phyloP scores from a whole-genome alignment of 1,140 invertebrate species.

The Melipona quadrifasciata region DNA sequence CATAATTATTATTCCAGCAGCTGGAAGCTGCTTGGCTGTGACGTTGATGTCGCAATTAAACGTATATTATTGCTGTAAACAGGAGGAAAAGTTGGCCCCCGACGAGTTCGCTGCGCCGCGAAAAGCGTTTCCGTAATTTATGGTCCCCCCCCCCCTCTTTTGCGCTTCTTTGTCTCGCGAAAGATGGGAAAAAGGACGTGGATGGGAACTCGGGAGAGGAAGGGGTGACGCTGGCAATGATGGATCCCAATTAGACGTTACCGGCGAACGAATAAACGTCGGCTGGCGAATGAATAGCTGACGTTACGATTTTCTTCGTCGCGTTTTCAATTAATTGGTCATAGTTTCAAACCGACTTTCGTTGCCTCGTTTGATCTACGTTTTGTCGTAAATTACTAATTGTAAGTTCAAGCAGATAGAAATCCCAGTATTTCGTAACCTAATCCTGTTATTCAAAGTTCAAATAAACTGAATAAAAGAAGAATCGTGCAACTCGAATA shows the following conservation, averaged over 20 bases:
- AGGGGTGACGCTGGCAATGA: not conserved
- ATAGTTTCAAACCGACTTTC: too few relatives aligned
- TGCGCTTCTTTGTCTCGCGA: not conserved
- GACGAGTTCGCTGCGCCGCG: too few relatives aligned
- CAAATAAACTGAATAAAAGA: too few relatives aligned
- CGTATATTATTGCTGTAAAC: constrained; percentile 65
- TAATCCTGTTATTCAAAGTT: too few relatives aligned
- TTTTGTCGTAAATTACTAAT: too few relatives aligned
- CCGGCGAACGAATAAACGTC: not conserved
- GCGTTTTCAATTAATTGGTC: too few relatives aligned
- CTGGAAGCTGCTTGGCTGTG: constrained; percentile 31
- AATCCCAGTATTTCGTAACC: too few relatives aligned
- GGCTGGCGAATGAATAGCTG: not conserved
- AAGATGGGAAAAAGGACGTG: too few relatives aligned
- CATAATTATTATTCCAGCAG: constrained; percentile 62
- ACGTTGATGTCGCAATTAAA: constrained; percentile 68
- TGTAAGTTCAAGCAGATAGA: too few relatives aligned
- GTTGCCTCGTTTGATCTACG: too few relatives aligned
- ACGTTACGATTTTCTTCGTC: too few relatives aligned
- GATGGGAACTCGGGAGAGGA: not conserved
- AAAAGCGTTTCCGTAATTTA: constrained; percentile 19
- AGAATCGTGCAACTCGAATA: not conserved
- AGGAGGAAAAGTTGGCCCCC: constrained; percentile 1
- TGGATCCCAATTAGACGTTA: constrained; percentile 34
- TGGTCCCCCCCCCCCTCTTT: not conserved